A percentile compares a stretch with the other conserved stretches of the same genome.
Evolutionary conservation across 2,888 invertebrate genomes (phyloP).

Genomic region (Blomia tropicalis): DNA sequence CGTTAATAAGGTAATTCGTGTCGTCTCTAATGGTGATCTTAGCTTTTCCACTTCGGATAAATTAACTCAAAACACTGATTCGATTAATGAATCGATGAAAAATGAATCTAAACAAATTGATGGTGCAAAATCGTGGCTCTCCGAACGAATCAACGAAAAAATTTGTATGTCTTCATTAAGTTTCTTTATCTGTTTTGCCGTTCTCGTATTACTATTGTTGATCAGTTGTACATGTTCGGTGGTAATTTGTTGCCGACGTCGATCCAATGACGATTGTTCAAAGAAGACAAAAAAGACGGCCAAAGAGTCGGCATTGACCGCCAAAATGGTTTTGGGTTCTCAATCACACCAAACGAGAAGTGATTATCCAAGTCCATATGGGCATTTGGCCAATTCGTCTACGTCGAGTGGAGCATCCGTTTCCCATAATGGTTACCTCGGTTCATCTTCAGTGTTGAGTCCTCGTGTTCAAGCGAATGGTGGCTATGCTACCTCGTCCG

Average conservation of each 20-base stretch:
- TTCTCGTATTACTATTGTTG: conserved; percentile 61
- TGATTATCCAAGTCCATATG: neutral
- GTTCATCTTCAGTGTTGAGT: neutral
- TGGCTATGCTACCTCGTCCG: neutral
- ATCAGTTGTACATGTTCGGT: conserved; percentile 71
- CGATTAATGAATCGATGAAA: neutral
- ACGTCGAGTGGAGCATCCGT: neutral
- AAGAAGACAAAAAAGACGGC: neutral
- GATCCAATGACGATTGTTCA: neutral
- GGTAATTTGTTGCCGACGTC: conserved; percentile 56
- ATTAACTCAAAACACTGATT: neutral
- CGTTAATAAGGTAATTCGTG: conserved; percentile 37
- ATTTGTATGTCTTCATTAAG: conserved; percentile 88
- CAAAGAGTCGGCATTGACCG: neutral
- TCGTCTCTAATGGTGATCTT: conserved; percentile 76
- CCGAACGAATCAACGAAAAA: conserved; percentile 39
- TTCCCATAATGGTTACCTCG: neutral
- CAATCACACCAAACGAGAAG: neutral
- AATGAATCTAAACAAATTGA: neutral
- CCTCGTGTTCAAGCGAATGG: conserved; percentile 8
- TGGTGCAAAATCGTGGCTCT: neutral
- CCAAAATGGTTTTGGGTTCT: neutral
- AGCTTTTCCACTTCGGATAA: conserved; percentile 46
- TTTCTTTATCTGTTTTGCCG: conserved; percentile 66
- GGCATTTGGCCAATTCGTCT: neutral